These are phyloP conservation scores for Eubucco bourcierii DNA, from an alignment of 2,113 vertebrate species.

Conservation along the genomic window DNA sequence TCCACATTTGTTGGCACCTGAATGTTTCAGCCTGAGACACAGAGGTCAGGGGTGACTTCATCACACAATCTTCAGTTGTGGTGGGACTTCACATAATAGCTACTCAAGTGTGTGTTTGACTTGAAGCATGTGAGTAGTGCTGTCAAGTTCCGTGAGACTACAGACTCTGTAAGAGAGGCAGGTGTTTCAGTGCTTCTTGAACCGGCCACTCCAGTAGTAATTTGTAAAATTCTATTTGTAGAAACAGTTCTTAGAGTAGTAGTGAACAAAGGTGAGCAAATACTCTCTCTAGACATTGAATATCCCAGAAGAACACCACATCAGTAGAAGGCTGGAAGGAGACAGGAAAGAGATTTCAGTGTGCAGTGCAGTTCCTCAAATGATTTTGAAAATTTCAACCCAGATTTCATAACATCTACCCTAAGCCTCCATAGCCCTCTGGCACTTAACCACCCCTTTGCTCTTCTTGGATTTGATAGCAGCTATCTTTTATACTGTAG, in stretches of 20 bases:
- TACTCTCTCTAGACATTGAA: background rate
- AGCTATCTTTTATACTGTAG: background rate
- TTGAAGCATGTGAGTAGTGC: background rate
- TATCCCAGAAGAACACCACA: background rate
- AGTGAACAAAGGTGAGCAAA: background rate
- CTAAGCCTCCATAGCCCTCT: background rate
- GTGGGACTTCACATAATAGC: background rate
- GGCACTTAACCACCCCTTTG: background rate
- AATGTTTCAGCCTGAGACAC: background rate
- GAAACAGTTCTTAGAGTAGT: background rate
- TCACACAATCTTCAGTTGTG: background rate
- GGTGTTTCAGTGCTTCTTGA: background rate
- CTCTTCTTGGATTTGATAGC: background rate
- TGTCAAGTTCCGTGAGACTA: background rate
- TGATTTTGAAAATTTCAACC: background rate
- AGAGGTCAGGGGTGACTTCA: background rate
- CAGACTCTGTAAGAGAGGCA: background rate
- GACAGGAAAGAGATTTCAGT: background rate
- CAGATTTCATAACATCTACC: background rate
- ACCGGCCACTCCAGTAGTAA: background rate
- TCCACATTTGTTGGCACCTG: background rate
- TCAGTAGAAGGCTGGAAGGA: background rate
- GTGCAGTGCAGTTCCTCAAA: background rate
- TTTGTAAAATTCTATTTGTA: conserved; percentile 23
- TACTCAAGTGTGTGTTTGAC: background rate